phyloP scores from a whole-genome alignment of 2,113 vertebrate genomes.

The Lota lota region DNA sequence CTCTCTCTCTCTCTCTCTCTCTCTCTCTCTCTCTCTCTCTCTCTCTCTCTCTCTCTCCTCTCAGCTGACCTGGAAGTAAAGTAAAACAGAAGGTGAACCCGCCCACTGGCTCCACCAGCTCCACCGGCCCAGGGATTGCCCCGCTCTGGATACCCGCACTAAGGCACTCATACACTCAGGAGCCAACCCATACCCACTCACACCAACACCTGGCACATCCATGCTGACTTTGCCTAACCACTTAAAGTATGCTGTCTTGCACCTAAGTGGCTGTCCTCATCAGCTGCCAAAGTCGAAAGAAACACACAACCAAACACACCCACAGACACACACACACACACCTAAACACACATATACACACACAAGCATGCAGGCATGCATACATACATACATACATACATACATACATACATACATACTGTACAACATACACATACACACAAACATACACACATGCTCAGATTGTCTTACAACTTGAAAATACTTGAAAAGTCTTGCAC shows the following conservation, averaged over 20 bases:
- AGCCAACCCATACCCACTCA: too few relatives aligned
- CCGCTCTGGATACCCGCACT: neutral
- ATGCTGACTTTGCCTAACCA: too few relatives aligned
- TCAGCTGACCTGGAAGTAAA: conserved; percentile 1
- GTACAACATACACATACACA: neutral
- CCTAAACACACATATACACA: neutral
- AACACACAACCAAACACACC: neutral
- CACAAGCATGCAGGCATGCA: neutral
- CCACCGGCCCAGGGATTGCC: neutral
- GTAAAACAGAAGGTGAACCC: neutral
- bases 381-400: neutral
- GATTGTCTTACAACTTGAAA: too few relatives aligned
- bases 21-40: too few relatives aligned
- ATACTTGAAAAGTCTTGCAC: too few relatives aligned
- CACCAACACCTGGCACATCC: too few relatives aligned
- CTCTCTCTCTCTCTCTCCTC: neutral
- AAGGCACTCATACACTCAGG: too few relatives aligned
- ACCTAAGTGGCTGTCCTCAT: too few relatives aligned
- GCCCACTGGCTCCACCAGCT: neutral
- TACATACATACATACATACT: neutral
- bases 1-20: too few relatives aligned
- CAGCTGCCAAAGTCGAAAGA: too few relatives aligned
- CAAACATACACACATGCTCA: too few relatives aligned
- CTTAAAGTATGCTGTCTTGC: too few relatives aligned
- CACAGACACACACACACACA: neutral